Evolutionary conservation across 2,113 vertebrate genomes (phyloP).

Genomic region (Cynoglossus semilaevis): DNA sequence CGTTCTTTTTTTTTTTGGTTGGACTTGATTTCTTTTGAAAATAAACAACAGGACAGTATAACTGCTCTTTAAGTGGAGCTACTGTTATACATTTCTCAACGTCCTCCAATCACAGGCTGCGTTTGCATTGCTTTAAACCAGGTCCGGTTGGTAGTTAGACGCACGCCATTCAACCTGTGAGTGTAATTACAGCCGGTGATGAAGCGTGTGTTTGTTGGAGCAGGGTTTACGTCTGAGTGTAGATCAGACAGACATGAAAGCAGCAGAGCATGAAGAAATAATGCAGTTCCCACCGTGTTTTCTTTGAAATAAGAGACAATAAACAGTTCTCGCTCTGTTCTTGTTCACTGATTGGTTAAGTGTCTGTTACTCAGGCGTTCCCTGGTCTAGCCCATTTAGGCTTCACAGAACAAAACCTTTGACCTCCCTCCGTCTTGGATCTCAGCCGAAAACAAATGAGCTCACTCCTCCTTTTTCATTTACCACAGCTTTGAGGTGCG

Average conservation of each 20-base stretch:
- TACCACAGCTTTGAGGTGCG: constrained; percentile 16
- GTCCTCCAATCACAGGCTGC: constrained; percentile 42
- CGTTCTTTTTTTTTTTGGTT: constrained; percentile 25
- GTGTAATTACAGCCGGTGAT: constrained; percentile 36
- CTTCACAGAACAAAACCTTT: constrained; percentile 31
- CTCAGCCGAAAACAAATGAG: constrained; percentile 53
- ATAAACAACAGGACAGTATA: constrained; percentile 48
- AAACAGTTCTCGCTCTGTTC: constrained; percentile 16
- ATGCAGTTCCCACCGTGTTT: background rate
- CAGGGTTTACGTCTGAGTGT: constrained; percentile 24
- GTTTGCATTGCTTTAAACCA: constrained; percentile 32
- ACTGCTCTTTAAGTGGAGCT: constrained; percentile 45
- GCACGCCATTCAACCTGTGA: constrained; percentile 21
- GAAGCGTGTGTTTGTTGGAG: constrained; percentile 37
- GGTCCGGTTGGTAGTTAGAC: constrained; percentile 7
- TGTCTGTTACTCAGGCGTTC: constrained; percentile 8
- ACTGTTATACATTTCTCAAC: constrained; percentile 31
- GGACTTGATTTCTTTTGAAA: constrained; percentile 52
- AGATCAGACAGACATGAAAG: constrained; percentile 23
- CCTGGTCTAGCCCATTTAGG: constrained; percentile 15
- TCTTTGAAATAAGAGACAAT: constrained; percentile 15
- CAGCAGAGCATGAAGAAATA: background rate
- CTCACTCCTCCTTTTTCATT: constrained; percentile 20
- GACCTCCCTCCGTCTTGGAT: constrained; percentile 34
- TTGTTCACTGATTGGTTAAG: constrained; percentile 45